These are phyloP conservation scores for Paragorgia papillata DNA, from an alignment of 92 coral and sea anemone genomes.

Conservation along the genomic window DNA sequence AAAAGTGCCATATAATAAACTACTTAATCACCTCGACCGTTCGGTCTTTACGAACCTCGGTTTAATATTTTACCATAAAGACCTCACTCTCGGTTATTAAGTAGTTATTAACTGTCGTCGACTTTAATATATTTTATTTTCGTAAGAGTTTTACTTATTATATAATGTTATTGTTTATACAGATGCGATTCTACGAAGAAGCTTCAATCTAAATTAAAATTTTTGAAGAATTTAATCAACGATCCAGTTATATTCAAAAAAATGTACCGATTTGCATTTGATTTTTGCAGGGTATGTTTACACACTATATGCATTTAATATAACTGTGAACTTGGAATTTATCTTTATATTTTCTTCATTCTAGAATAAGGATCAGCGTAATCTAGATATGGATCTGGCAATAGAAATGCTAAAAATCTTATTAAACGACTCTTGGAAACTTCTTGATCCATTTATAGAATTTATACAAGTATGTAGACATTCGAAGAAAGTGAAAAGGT, in stretches of 20 bases:
- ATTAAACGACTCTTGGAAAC: conserved; percentile 70
- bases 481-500: no score
- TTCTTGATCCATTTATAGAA: conserved; percentile 69
- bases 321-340: background rate
- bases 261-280: conserved; percentile 88
- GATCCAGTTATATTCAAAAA: conserved; percentile 77
- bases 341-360: no score
- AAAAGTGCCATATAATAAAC: no score
- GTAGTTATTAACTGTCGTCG: no score
- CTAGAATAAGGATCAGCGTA: conserved; percentile 84
- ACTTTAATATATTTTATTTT: no score
- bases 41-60: no score
- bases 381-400: conserved; percentile 74
- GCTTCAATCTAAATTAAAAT: conserved; percentile 75
- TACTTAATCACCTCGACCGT: no score
- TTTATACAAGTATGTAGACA: conserved; percentile 66
- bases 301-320: background rate
- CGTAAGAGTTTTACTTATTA: no score
- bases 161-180: background rate
- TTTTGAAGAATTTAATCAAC: conserved; percentile 66
- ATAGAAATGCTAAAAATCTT: conserved; percentile 76
- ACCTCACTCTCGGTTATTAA: no score
- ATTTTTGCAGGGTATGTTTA: conserved; percentile 80
- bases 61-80: no score
- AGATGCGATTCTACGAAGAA: conserved; percentile 92